Evolutionary conservation across 2,888 invertebrate species (phyloP), one percentile per base, ranked within the genome.

Genomic region (Lysandra bellargus): DNA sequence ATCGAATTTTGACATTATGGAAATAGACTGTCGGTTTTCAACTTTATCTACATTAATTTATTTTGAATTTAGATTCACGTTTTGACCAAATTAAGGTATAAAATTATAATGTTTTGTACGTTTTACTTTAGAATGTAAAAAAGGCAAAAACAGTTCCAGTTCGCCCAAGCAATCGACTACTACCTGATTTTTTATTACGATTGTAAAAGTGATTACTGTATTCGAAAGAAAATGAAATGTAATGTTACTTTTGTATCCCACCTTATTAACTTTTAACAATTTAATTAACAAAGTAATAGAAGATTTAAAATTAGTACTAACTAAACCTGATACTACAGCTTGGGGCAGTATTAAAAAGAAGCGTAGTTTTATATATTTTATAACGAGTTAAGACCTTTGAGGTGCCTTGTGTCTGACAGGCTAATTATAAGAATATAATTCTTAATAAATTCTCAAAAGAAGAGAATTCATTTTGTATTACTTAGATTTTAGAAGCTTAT

Each of bases 321-420:
- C 74, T 75, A 37, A 37, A 23, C 9, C 49, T 75, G 30, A 49
- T 44, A n/a, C 49, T 4, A 49, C 40, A 17, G 60, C 44, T 30
- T 75, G 23, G 74, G 49, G 75, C 75, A 49, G 78, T 81, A 81
- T 81, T 81, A 83, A 73, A 78, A 80, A 80, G 80, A 80, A 64
- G 79, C 79, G 81, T 79, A 82, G 82, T 82, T 83, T 80, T 83
- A 82, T 82, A 81, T 80, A 83, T 81, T 83, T 83, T 84, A 84
- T 83, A 80, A 85, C 83, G 86, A 85, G 86, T 85, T 89, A 86
- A 88, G 89, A 88, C 85, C 91, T 92, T 91, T 91, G 89, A 88
- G 87, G 6, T 88, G 87, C 83, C 83, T 85, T 92, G 92, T 84
- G 79, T 83, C 86, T 92, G 92, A 91, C 92, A 92, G 90, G 91